Percentiles rank a stretch among this genome's conserved stretches.
These are phyloP conservation scores for Arbacia lixula DNA, from an alignment of 53 echinoderm and acorn worm species.

Conservation along the genomic window DNA sequence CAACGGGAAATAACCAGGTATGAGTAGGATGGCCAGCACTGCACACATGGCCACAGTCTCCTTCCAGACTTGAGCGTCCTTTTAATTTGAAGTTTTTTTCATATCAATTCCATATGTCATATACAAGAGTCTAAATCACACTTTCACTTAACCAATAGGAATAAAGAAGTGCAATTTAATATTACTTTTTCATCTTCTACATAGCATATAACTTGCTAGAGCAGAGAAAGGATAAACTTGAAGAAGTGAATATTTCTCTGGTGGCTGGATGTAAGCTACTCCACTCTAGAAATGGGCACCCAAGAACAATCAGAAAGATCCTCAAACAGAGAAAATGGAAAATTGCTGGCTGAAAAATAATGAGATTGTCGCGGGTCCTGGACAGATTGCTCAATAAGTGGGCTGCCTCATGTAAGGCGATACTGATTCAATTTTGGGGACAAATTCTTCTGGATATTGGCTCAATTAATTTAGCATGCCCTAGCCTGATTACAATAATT, in stretches of 20 bases:
- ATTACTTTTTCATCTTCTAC: too few relatives aligned
- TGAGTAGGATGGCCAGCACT: conserved; percentile 18
- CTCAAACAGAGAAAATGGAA: conserved; percentile 57
- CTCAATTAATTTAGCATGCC: conserved; percentile 64
- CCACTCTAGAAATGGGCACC: conserved; percentile 3
- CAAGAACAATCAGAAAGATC: conserved; percentile 52
- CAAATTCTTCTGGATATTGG: conserved; percentile 65
- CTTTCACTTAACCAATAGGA: too few relatives aligned
- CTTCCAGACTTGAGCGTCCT: conserved; percentile 29
- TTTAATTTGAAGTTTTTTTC: too few relatives aligned
- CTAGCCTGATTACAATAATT: conserved; percentile 61
- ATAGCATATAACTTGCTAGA: too few relatives aligned
- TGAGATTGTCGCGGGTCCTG: conserved; percentile 48
- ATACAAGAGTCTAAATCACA: too few relatives aligned
- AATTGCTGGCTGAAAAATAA: conserved; percentile 51
- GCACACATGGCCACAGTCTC: conserved; percentile 9
- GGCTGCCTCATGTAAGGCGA: conserved; percentile 52
- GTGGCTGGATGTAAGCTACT: too few relatives aligned
- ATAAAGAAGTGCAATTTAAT: too few relatives aligned
- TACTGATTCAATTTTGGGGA: conserved; percentile 60
- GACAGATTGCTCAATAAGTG: conserved; percentile 57
- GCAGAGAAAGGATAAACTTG: too few relatives aligned
- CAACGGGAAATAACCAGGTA: conserved; percentile 57
- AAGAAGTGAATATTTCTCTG: too few relatives aligned
- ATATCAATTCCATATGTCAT: too few relatives aligned